These are phyloP conservation scores for Macaria liturata DNA, from an alignment of 2,888 invertebrate genomes.

Conservation along the genomic window DNA sequence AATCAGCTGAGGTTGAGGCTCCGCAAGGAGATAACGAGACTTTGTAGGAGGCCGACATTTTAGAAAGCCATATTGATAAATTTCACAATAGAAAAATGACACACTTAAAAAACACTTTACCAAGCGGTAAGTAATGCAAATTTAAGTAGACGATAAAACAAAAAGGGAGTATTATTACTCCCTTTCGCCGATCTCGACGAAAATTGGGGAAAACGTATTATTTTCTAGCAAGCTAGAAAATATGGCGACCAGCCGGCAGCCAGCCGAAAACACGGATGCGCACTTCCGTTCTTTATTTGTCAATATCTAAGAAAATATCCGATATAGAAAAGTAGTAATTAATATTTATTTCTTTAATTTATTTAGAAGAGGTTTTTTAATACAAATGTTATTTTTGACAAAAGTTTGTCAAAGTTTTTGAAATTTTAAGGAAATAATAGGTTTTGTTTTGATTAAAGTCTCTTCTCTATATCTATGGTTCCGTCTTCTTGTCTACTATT, in stretches of 20 bases:
- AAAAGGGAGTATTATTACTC: constrained; percentile 85
- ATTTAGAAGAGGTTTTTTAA: too few species aligned
- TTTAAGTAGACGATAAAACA: constrained; percentile 59
- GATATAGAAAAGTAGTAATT: too few species aligned
- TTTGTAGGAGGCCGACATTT: constrained; percentile 89
- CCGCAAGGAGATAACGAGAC: constrained; percentile 88
- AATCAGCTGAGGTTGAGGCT: constrained; percentile 83
- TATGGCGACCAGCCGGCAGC: constrained; percentile 86
- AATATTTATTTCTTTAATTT: too few species aligned
- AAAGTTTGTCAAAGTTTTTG: too few species aligned
- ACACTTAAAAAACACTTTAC: constrained; percentile 58
- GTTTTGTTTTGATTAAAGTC: too few species aligned
- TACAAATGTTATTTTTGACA: too few species aligned
- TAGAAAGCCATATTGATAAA: constrained; percentile 89
- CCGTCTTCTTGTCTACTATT: too few species aligned
- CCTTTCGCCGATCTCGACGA: constrained; percentile 88
- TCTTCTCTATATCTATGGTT: too few species aligned
- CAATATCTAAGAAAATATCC: too few species aligned
- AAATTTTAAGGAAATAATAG: too few species aligned
- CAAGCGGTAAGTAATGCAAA: constrained; percentile 54
- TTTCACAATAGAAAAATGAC: constrained; percentile 77
- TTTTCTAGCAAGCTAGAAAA: constrained; percentile 83
- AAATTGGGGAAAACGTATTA: constrained; percentile 73
- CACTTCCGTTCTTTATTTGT: constrained; percentile 59
- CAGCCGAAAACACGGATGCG: constrained; percentile 67